Base-by-base conservation (phyloP, 2,888 invertebrate genomes). In the Nemoura dubitans region DNA sequence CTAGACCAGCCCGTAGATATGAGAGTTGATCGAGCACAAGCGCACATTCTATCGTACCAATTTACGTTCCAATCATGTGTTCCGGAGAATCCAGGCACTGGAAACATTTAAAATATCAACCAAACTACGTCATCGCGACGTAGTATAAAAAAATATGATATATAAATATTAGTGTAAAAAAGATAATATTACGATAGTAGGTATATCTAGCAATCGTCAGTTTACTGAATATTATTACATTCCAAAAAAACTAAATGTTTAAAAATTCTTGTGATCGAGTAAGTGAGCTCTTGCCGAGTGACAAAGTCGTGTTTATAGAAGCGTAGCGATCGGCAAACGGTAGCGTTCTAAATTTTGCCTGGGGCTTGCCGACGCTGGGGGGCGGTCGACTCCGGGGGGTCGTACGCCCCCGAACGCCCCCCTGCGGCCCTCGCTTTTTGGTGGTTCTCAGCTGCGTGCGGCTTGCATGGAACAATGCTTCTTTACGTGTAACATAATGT, bases 181-280 rank as follows among this genome's bases (percentile, higher is more conserved):
- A 81, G 28, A 81, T 81, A 81, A 30, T 81, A 81, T 81, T 29
- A 81, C 81, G 81, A 30, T 21, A 81, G 59, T 59, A 59, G 59
- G 21, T 16, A 59, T 59, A 59, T 59, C 59, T 59, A 59, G 59
- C 59, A 59, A 59, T 59, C 59, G 21, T 59, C 59, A 59, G 59
- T 59, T 59, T 21, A 59, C 59, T 59, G 59, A 29, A 81, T 30
- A 81, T 30, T 81, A 81, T 81, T 81, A 81, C 81, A 81, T 81
- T 81, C 81, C 81, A 81, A 27, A 81, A n/a, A 81, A 81, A 81
- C 27, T 78, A 78, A 78, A 81, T 81, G 30, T 81, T 81, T 81
- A 30, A 81, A 81, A 30, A 30, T 81, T 81, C 28, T 29, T 81
- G 81, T 29, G 81, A 81, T 29, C 21, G 59, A 59, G 59, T 59